Evolutionary conservation across 2,797 vertebrate species (phyloP).

Genomic region (Ciconia nigra): DNA sequence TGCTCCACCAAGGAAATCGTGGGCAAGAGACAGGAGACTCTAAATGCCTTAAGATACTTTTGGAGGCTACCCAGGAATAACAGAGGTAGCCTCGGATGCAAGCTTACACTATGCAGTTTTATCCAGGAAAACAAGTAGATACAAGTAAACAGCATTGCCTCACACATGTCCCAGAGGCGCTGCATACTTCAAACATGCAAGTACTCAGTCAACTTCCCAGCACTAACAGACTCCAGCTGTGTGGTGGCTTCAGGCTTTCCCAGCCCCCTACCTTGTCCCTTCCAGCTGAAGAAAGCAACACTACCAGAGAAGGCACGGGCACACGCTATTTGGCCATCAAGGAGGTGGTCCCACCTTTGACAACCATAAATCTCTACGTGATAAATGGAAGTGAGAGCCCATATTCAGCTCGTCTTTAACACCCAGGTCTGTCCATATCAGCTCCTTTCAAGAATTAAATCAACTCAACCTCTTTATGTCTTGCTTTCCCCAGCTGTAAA

Average conservation of each 20-base stretch:
- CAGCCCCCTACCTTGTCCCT: background rate
- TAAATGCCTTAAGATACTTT: background rate
- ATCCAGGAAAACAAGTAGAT: conserved; percentile 37
- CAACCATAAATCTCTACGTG: background rate
- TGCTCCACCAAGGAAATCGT: background rate
- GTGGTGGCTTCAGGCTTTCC: background rate
- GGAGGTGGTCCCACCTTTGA: background rate
- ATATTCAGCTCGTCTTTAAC: background rate
- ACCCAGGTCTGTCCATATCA: background rate
- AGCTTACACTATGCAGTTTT: conserved; percentile 1
- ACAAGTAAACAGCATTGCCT: conserved; percentile 48
- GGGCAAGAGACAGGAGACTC: background rate
- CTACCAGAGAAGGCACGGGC: background rate
- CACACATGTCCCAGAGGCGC: conserved; percentile 1
- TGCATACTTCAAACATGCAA: background rate
- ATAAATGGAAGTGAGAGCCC: background rate
- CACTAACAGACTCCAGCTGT: background rate
- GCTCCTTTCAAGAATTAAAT: background rate
- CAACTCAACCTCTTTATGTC: background rate
- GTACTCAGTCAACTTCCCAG: background rate
- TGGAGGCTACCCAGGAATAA: conserved; percentile 36
- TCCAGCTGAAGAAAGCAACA: background rate
- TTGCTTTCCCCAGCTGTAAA: background rate
- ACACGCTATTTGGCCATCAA: background rate
- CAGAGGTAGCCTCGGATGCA: conserved; percentile 12